Percentiles rank a stretch among this genome's conserved stretches.
These are phyloP conservation scores for Labeo rohita DNA, from an alignment of 2,113 vertebrate species.

Conservation along the genomic window DNA sequence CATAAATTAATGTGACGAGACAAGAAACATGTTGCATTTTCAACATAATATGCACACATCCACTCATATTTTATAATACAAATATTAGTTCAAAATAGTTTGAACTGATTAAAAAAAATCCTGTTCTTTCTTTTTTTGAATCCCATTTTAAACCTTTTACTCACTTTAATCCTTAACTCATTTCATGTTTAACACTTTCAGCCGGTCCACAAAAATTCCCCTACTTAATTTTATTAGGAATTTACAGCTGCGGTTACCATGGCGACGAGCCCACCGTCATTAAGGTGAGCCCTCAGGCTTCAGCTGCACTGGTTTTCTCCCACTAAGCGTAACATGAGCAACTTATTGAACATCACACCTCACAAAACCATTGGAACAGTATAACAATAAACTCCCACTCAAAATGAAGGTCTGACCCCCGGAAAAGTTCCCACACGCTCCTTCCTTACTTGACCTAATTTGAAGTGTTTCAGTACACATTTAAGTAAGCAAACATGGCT, in stretches of 20 bases:
- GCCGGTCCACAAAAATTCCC: slow-evolving; percentile 60
- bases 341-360: slow-evolving; percentile 62
- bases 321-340: slow-evolving; percentile 43
- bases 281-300: slow-evolving; percentile 20
- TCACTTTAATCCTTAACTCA: not conserved
- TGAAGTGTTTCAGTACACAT: not conserved
- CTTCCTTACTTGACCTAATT: slow-evolving; percentile 20
- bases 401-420: slow-evolving; percentile 24
- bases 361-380: slow-evolving; percentile 46
- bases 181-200: slow-evolving; percentile 58
- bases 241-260: slow-evolving; percentile 67
- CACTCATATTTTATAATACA: no score
- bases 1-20: no score
- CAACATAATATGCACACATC: no score
- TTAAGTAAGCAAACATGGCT: not conserved
- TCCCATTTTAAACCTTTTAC: not conserved
- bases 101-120: no score
- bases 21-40: no score
- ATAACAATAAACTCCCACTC: slow-evolving; percentile 54
- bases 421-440: slow-evolving; percentile 41
- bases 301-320: slow-evolving; percentile 15
- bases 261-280: slow-evolving; percentile 54
- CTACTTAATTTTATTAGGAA: slow-evolving; percentile 64
- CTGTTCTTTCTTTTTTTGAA: not conserved
- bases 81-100: no score